Evolutionary conservation across 2,113 vertebrate species (phyloP), one percentile per base, ranked within the genome.

Genomic region (Mesocricetus auratus): DNA sequence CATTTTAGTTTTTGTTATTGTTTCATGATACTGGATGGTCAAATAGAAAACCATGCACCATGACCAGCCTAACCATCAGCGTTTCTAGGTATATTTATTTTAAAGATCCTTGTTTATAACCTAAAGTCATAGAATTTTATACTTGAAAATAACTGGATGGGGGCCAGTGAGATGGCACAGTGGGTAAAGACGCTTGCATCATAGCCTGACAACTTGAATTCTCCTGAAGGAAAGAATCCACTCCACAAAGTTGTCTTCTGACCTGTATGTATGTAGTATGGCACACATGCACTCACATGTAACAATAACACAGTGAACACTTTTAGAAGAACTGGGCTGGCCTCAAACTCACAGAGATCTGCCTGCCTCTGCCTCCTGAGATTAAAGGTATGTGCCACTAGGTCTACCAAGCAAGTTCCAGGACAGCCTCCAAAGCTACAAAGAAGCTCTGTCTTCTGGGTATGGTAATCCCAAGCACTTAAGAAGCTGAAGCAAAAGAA

Each of bases 31-130:
- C 79, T 62, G 66, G 75, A 36, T 74, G 31, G 77, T 78, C 78
- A 81, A 77, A 31, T 47, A 86, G 71, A 78, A 93, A 88, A 88
- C 29, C 82, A 45, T 90, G 53, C 69, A 39, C 85, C 79, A n/a
- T 62, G 36, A 33, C 77, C 53, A 93, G 19, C 79, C 47, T 87
- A 39, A 94, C 68, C 53, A 69, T 56, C 31, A 89, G 45, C 47
- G 36, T 94, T 94, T 94, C 68, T 86, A n/a, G 12, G 47, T 91
- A 95, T 78, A 60, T 94, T 89, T 92, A 45, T 85, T 97, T 91
- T 79, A 83, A 69, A 42, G 58, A 69, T 68, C 24, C 36, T 68
- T 91, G 11, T 94, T 31, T 58, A 64, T 79, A 87, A 87, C 50
- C 33, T 81, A 81, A 47, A 91, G 56, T 71, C 90, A 62, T 7